Evolutionary conservation across 2,888 invertebrate species (phyloP).

Genomic region (Trichogramma dendrolimi): DNA sequence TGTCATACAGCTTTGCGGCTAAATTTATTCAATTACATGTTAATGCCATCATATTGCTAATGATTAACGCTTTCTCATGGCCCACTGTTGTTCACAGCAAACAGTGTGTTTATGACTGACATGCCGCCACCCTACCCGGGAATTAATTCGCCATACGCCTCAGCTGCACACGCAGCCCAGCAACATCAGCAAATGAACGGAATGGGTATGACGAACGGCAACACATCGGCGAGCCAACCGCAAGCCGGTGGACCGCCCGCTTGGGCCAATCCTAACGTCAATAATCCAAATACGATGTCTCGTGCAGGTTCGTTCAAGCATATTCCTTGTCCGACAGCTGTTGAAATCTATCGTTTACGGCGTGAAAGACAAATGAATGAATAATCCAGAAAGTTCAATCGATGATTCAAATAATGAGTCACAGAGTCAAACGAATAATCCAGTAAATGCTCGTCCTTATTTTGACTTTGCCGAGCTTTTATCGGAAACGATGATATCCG

Average conservation of each 20-base stretch:
- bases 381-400: no score
- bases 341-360: no score
- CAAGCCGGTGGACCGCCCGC: conserved; percentile 41
- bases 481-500: no score
- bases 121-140: conserved; percentile 95
- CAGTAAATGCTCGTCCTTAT: no score
- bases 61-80: neutral
- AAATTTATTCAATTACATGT: no score
- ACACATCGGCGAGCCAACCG: conserved; percentile 18
- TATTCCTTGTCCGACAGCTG: no score
- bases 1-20: neutral
- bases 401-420: no score
- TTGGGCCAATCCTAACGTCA: conserved; percentile 46
- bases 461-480: no score
- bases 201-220: conserved; percentile 40
- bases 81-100: conserved; percentile 54
- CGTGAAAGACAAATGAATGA: no score
- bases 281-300: conserved; percentile 40
- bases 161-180: conserved; percentile 42
- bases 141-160: conserved; percentile 58
- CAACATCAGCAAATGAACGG: conserved; percentile 37
- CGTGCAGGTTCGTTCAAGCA: conserved; percentile 47
- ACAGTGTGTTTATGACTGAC: conserved; percentile 83
- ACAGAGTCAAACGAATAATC: no score
- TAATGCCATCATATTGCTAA: neutral